Percentiles rank a stretch among this genome's conserved stretches.
Conservation (phyloP, 2,797 vertebrate species). For the Ammospiza maritima region DNA sequence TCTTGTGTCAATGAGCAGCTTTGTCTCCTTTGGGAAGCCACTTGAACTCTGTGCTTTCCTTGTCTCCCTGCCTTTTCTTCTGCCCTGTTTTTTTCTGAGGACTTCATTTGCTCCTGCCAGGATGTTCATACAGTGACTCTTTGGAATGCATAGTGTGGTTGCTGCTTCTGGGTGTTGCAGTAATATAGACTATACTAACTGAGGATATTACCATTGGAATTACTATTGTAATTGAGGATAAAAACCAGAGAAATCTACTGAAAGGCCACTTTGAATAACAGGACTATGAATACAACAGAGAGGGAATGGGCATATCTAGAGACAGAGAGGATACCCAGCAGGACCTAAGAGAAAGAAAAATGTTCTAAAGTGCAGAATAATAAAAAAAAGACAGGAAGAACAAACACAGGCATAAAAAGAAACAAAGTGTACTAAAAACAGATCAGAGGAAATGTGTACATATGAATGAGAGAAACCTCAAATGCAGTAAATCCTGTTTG, state of each 20-base stretch:
- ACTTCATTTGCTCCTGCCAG: not conserved
- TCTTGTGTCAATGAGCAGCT: not conserved
- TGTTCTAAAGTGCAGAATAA: not conserved
- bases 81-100: not conserved
- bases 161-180: not conserved
- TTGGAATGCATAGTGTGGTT: not conserved
- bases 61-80: not conserved
- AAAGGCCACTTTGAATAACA: not conserved
- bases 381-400: not conserved
- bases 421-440: not conserved
- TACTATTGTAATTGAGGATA: not conserved
- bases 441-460: not conserved
- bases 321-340: not conserved
- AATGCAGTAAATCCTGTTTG: not conserved
- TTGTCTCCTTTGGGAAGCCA: not conserved
- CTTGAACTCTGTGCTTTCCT: not conserved
- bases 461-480: not conserved
- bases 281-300: not conserved
- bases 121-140: not conserved
- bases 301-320: not conserved
- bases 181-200: not conserved
- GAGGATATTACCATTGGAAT: too few relatives aligned
- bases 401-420: not conserved
- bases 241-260: not conserved
- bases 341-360: not conserved